Percentiles rank a stretch among this genome's conserved stretches.
Conservation (phyloP, 1,140 invertebrate species). For the Coboldia fuscipes region DNA sequence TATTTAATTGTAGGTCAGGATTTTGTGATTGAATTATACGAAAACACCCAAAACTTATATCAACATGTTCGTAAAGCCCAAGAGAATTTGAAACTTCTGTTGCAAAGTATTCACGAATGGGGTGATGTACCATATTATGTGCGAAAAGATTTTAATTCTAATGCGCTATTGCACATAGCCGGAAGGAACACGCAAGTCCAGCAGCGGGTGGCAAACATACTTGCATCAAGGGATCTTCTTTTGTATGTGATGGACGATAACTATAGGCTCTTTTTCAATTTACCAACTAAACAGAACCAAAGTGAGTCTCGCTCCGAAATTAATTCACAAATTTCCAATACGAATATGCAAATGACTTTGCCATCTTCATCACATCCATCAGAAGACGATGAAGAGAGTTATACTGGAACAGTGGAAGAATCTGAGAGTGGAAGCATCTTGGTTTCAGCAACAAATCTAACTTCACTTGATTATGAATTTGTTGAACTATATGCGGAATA, state of each 20-base stretch:
- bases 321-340: too few relatives aligned
- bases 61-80: too few relatives aligned
- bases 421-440: conserved; percentile 10
- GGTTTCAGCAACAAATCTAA: conserved; percentile 6
- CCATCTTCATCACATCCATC: background rate
- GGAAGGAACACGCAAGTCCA: conserved; percentile 22
- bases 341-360: conserved; percentile 5
- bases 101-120: conserved; percentile 31
- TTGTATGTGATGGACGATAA: conserved; percentile 34
- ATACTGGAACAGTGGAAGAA: conserved; percentile 9
- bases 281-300: conserved; percentile 13
- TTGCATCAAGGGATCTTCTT: conserved; percentile 26
- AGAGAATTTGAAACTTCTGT: conserved; percentile 20
- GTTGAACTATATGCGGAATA: conserved; percentile 23
- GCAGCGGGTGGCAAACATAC: conserved; percentile 14
- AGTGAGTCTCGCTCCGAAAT: too few relatives aligned
- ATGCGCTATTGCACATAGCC: conserved; percentile 27
- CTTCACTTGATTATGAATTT: conserved; percentile 6
- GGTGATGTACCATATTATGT: conserved; percentile 31
- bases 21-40: background rate
- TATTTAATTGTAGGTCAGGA: too few relatives aligned
- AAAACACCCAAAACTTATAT: too few relatives aligned
- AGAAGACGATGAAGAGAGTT: background rate
- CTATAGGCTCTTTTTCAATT: conserved; percentile 27
- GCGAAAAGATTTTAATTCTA: conserved; percentile 26